Percentiles rank a stretch among this genome's conserved stretches.
These are phyloP conservation scores for Perodicticus potto DNA, from an alignment of 2,797 vertebrate genomes.

Conservation along the genomic window DNA sequence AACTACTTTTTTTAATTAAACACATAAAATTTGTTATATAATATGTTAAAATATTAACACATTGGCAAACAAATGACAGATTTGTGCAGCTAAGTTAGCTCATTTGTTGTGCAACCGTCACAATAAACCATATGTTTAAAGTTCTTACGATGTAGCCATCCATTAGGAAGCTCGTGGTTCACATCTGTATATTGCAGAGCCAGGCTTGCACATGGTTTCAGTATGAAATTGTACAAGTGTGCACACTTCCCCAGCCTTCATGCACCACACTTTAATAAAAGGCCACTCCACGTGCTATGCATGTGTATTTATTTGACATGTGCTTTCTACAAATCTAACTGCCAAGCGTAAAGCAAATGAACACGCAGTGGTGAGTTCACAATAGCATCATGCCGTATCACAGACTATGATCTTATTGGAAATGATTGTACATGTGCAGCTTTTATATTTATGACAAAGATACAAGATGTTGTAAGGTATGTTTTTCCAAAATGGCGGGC, in stretches of 20 bases:
- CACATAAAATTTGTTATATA: neutral
- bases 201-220: neutral
- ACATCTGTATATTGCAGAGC: neutral
- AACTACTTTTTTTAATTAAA: constrained; percentile 53
- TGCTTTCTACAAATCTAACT: neutral
- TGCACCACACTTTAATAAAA: neutral
- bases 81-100: neutral
- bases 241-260: neutral
- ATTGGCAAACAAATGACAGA: neutral
- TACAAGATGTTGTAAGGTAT: neutral
- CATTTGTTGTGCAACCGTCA: neutral
- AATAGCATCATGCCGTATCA: neutral
- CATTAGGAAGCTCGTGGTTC: neutral
- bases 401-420: neutral
- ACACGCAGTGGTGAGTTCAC: neutral
- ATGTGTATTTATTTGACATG: neutral
- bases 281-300: too few relatives aligned
- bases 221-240: neutral
- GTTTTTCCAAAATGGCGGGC: neutral
- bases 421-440: neutral
- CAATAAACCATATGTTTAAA: neutral
- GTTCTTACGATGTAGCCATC: neutral
- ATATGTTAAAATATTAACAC: constrained; percentile 13
- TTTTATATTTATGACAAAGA: neutral
- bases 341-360: neutral